phyloP scores from a whole-genome alignment of 2,113 vertebrate genomes.

The Artemisiospiza belli region DNA sequence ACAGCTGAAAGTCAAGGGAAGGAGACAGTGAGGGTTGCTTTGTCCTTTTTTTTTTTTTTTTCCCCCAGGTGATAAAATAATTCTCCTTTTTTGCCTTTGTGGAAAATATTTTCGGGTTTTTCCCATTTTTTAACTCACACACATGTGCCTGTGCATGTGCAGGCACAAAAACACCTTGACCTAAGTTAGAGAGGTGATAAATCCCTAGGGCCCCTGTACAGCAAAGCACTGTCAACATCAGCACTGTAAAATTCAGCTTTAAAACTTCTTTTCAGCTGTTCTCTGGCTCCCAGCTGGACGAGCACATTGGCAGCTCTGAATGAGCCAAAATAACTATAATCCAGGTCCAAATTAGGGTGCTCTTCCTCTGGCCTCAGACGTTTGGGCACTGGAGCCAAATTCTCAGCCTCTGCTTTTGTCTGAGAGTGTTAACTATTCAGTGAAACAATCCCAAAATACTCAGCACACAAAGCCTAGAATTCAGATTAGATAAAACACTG shows the following conservation, averaged over 20 bases:
- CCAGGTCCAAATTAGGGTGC: not conserved
- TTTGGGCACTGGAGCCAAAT: not conserved
- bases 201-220: not conserved
- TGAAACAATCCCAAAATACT: not conserved
- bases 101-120: not conserved
- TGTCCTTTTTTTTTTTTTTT: not conserved
- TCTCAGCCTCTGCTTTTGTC: not conserved
- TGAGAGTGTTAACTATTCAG: not conserved
- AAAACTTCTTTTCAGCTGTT: not conserved
- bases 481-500: not conserved
- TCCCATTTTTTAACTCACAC: accelerated
- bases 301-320: not conserved
- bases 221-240: not conserved
- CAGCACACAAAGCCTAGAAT: not conserved
- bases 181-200: not conserved
- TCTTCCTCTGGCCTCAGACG: not conserved
- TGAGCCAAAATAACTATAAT: not conserved
- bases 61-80: not conserved
- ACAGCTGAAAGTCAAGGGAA: constrained; percentile 9
- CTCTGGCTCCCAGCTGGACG: not conserved
- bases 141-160: accelerated
- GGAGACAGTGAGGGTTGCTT: not conserved
- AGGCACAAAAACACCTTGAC: not conserved
- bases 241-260: not conserved
- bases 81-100: not conserved